Evolutionary conservation across 1,140 invertebrate genomes (phyloP), one percentile per base, ranked within the genome.

Genomic region (Teleogryllus occipitalis): DNA sequence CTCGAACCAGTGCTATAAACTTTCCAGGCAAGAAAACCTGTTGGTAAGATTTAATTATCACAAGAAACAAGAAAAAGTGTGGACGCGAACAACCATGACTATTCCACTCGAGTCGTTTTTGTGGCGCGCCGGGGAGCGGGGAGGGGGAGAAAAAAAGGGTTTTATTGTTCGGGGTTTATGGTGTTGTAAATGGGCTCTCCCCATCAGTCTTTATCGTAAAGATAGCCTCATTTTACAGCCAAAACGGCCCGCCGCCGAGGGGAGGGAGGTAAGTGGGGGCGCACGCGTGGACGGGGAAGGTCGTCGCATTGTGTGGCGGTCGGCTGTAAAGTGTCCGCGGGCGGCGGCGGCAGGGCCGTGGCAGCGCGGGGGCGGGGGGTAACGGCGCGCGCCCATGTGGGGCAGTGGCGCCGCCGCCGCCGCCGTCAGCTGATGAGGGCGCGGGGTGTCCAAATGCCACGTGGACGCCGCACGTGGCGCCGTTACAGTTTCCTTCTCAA

Each of bases 1-100:
- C 54, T 65, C 54, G 54, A 65, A 65, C 54, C 54, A 65, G 54
- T 65, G 54, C 54, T 65, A 65, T 65, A 65, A 65, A 65, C 54
- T 65, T 65, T 65, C 54, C 54, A 65, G 54, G 10, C 54, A 18
- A 65, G 54, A 65, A 65, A 65, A 65, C 54, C 54, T 65, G 54
- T 65, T 65, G 54, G 54, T 65, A 65, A 65, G 54, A 65, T 65
- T 65, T 65, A 65, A 65, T 65, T 65, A 65, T 65, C 54, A 18
- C 54, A 18, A 65, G 54, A 65, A 18, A 65, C 54, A 65, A 65
- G 54, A 65, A 65, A 65, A 65, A 65, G 54, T 65, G 54, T 10
- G 54, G 54, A 65, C 10, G 18, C 54, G 54, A 65, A 65, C 54
- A 65, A 18, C 10, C 54, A 65, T 65, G 54, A 65, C 54, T 65